Evolutionary conservation across 2,888 invertebrate species (phyloP), one percentile per base, ranked within the genome.

Genomic region (Volucella inanis): DNA sequence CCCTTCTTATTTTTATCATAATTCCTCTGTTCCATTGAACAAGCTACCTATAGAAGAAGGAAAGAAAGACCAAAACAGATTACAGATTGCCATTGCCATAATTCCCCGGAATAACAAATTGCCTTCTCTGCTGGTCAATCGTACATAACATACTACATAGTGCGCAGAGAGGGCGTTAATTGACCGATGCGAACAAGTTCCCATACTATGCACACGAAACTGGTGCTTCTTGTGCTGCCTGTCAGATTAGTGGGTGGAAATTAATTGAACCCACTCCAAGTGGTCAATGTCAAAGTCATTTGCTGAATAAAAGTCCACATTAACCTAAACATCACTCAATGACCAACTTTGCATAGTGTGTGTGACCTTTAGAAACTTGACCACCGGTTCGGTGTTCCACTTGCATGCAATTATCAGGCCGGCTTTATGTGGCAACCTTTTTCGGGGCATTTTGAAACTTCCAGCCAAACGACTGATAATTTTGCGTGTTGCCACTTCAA

Each of bases 251-350:
- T 31, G 11, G 68, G 57, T 64, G 45, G 70, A 52, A 49, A 59
- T 22, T 12, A 38, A 52, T 45, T 70, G 71, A 72, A 81, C 85
- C 71, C 72, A 50, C 52, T 72, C 39, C 67, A 72, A 68, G 50
- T 77, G 85, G 76, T 77, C 85, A 85, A 85, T 85, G 85, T 85
- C 85, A 85, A 85, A 85, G 81, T 85, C 85, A 85, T 85, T 85
- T 62, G 61, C 10, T 49, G 71, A 71, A 49, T 49, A 71, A 70
- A 71, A 75, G 54, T 52, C 43, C 15, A 22, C 50, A 76, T 67
- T 76, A 59, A 49, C 57, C 49, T 11, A 59, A 45, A 62, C 61
- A 68, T 80, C 47, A 68, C 67, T 64, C 75, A 75, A 64, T 81
- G 62, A 39, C 57, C 18, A 43, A 50, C 31, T 54, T 50, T n/a